A percentile compares a stretch with the other conserved stretches of the same genome.
These are phyloP conservation scores for Pangasius mekongensis DNA, from an alignment of 2,797 vertebrate genomes.

Conservation along the genomic window DNA sequence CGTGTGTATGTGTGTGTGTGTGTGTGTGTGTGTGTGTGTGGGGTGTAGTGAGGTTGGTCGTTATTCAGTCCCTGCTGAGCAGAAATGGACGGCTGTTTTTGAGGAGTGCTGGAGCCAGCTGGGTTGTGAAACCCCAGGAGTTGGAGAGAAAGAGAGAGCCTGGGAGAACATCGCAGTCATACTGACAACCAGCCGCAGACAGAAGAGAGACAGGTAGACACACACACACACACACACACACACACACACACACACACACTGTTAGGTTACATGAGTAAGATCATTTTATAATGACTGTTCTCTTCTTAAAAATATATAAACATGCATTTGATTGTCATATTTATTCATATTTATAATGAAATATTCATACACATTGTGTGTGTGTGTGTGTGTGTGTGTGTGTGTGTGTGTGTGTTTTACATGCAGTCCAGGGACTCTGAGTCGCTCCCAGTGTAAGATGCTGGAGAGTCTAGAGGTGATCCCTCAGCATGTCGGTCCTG, in stretches of 20 bases:
- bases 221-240: background rate
- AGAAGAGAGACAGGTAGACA: slow-evolving; percentile 79
- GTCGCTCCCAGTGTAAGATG: slow-evolving; percentile 82
- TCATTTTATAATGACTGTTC: background rate
- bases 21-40: slow-evolving; percentile 30
- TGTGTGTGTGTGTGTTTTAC: background rate
- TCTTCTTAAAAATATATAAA: background rate
- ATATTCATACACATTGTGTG: background rate
- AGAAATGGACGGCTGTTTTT: slow-evolving; percentile 87
- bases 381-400: background rate
- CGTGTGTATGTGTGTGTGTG: slow-evolving; percentile 10
- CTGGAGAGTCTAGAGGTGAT: slow-evolving; percentile 87
- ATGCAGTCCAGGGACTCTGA: slow-evolving; percentile 78
- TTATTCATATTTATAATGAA: background rate
- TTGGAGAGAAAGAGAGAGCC: slow-evolving; percentile 80
- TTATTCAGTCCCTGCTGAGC: slow-evolving; percentile 78
- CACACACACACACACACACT: background rate
- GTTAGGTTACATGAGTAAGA: background rate
- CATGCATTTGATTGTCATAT: background rate
- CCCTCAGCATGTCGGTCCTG: slow-evolving; percentile 80
- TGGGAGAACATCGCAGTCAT: slow-evolving; percentile 89
- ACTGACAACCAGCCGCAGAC: slow-evolving; percentile 79
- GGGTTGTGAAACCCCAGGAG: slow-evolving; percentile 82
- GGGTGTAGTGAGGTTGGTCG: slow-evolving; percentile 74
- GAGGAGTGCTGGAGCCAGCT: slow-evolving; percentile 85